Conservation (phyloP, 1,140 invertebrate species). For the Hylaeus volcanicus region DNA sequence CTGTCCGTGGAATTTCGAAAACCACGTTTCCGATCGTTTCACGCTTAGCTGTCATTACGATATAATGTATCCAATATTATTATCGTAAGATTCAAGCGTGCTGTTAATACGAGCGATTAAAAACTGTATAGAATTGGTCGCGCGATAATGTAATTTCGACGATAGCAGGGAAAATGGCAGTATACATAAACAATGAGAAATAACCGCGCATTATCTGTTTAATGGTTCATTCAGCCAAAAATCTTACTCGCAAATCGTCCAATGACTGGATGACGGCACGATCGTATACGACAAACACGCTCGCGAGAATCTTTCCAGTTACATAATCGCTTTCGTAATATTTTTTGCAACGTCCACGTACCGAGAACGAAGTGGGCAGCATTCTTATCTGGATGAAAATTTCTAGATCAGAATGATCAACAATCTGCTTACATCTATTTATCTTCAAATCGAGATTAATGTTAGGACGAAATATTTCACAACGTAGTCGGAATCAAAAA, state of each 20-base stretch:
- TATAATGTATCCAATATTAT: not conserved
- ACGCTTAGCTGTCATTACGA: not conserved
- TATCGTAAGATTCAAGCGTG: not conserved
- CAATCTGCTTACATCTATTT: no score
- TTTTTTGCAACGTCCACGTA: slow-evolving; percentile 19
- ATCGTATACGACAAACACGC: slow-evolving; percentile 30
- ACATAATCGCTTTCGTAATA: slow-evolving; percentile 28
- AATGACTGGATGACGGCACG: slow-evolving; percentile 36
- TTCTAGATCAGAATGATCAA: no score
- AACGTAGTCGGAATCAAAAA: no score
- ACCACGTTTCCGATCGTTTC: not conserved
- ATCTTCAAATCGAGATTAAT: no score
- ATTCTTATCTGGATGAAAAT: no score
- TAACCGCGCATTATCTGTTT: slow-evolving; percentile 35
- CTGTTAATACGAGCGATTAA: slow-evolving; percentile 23
- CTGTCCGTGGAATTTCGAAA: not conserved
- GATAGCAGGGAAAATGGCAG: not conserved
- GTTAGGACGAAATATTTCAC: no score
- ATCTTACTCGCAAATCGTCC: slow-evolving; percentile 8
- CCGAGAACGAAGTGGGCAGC: no score
- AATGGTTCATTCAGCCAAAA: slow-evolving; percentile 48
- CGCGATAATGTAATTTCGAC: not conserved
- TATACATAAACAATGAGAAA: slow-evolving; percentile 30
- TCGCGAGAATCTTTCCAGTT: slow-evolving; percentile 9
- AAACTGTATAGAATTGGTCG: not conserved